Evolutionary conservation across 2,888 invertebrate species (phyloP), one percentile per base, ranked within the genome.

Genomic region (Coenonympha arcania): DNA sequence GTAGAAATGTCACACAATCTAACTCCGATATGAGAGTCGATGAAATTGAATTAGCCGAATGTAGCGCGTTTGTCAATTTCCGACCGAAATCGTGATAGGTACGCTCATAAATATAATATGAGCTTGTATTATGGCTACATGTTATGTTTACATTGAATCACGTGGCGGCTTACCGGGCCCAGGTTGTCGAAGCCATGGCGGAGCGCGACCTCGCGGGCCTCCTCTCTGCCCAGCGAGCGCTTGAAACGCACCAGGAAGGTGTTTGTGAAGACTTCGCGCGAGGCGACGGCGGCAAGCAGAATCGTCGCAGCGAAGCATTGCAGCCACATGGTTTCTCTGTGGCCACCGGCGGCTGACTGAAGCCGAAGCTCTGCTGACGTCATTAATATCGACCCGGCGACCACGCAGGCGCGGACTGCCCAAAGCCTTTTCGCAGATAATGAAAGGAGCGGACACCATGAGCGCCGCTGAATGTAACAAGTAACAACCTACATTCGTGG

Each of bases 121-220:
- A 20, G 19, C 28, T 31, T 22, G 48, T 51, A 63, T 31, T 22
- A 50, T 51, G 64, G 59, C 62, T 75, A n/a, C n/a, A n/a, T n/a
- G n/a, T n/a, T n/a, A 71, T 84, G 83, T 83, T 85, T 84, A 82
- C 81, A 62, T 76, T 68, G 63, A 65, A 75, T 82, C 85, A 85
- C 85, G 83, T 85, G 83, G 72, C 62, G 59, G 91, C 95, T 93
- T 84, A 99, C 98, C 91, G 96, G 92, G 76, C 97, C 96, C 63
- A 96, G 89, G 85, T 93, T 97, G 73, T 95, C 91, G 88, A 99
- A 98, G 71, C 98, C 98, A 79, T 96, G 94, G 69, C 93, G 89
- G 59, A 89, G 87, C 54, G 98, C 98, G 58, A 99, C 90, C 61
- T 88, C 80, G 73, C 92, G 92, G 44, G 96, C 98, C 68, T 93